These are phyloP conservation scores for Luffia ferchaultella DNA, from an alignment of 2,888 invertebrate genomes.

Conservation along the genomic window DNA sequence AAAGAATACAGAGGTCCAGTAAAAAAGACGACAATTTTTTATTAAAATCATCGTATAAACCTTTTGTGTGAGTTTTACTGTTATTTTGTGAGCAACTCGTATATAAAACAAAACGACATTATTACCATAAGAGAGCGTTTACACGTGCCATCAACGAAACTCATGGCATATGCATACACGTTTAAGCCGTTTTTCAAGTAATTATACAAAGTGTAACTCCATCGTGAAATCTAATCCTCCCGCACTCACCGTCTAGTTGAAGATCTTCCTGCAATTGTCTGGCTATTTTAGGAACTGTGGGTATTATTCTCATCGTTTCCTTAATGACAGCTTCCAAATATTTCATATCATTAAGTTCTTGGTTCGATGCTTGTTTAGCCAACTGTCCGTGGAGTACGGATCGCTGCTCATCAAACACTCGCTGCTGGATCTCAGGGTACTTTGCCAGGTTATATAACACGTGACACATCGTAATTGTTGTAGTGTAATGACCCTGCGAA, in stretches of 20 bases:
- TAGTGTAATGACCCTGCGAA: constrained; percentile 25
- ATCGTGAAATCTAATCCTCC: too few relatives aligned
- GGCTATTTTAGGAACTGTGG: constrained; percentile 26
- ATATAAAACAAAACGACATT: neutral
- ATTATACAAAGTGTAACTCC: too few relatives aligned
- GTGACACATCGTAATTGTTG: constrained; percentile 24
- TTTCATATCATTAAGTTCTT: constrained; percentile 26
- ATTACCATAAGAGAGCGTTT: neutral
- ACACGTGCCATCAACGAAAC: too few relatives aligned
- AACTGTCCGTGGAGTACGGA: constrained; percentile 20
- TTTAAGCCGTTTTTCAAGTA: too few relatives aligned
- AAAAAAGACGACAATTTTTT: too few relatives aligned
- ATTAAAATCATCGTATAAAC: too few relatives aligned
- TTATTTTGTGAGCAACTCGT: neutral
- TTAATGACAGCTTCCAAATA: constrained; percentile 27
- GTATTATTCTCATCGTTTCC: constrained; percentile 24
- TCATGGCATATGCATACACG: too few relatives aligned
- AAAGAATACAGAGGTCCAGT: too few relatives aligned
- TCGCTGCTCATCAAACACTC: constrained; percentile 22
- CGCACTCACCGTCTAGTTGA: constrained; percentile 20
- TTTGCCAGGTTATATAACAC: constrained; percentile 23
- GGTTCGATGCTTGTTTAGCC: constrained; percentile 18
- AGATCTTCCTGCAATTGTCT: constrained; percentile 23
- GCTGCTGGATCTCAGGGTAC: constrained; percentile 22
- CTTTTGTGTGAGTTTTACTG: neutral